Base-by-base conservation (phyloP, 1,140 invertebrate genomes). In the Carposina sasakii region DNA sequence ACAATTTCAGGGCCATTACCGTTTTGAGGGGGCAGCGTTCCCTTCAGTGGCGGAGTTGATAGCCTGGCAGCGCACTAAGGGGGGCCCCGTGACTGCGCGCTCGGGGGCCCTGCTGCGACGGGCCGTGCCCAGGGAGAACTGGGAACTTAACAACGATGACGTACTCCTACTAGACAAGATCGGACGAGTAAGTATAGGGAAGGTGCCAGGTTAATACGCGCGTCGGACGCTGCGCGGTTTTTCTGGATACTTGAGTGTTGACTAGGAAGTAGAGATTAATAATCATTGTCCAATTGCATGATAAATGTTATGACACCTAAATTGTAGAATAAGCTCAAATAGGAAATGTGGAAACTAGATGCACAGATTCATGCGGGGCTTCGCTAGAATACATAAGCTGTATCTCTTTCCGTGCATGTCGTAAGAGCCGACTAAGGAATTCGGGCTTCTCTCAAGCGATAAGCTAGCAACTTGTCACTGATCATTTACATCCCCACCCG, bases 81-180 rank as follows among this genome's bases (percentile, higher is more conserved):
- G 92, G 9, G 85, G 92, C 45, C 91, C 96, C 2, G 95, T 99
- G 0, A 98, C 97, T 0, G 93, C 92, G 61, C 91, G 96, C 59
- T 97, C 96, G 2, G 96, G 96, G 44, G 95, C 96, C 34, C 91
- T 98, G 63, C 87, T 99, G 6, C 89, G 93, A 53, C 91, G 91
- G 34, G 94, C 96, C 1, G 93, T 99, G 55, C 90, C 91, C 2
- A 86, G 96, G n/a, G 96, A 98, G 88, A 89, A 91, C 44, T 98
- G 97, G 97, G 96, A 99, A 72, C 88, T 99, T 0, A 97, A 96
- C 72, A 98, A 98, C 81, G 96, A 98, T 76, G 95, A 98, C 85
- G 95, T 99, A 37, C 89, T 94, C 49, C 85, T 98, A 9, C 85
- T 96, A 30, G 95, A 98, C 66, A 98, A 98, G 89, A 97, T 98